Percentiles rank a stretch among this genome's conserved stretches.
These are phyloP conservation scores for Garrulus glandarius DNA, from an alignment of 2,797 vertebrate species.

Conservation along the genomic window DNA sequence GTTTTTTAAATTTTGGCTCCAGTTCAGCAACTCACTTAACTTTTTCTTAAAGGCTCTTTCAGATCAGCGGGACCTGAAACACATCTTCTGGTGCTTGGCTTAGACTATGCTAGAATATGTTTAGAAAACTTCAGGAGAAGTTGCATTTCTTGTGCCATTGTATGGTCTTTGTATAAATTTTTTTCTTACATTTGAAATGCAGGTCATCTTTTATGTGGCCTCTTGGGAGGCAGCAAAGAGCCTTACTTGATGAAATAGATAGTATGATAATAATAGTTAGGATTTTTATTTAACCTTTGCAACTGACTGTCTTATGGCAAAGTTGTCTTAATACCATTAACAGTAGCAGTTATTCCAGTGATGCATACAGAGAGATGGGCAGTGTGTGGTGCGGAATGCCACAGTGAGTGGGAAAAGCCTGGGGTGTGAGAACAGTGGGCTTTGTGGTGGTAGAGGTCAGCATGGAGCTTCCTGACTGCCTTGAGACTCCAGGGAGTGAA, in stretches of 20 bases:
- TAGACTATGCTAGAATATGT: background rate
- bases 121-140: background rate
- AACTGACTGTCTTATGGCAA: background rate
- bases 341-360: background rate
- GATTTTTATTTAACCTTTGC: background rate
- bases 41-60: background rate
- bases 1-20: background rate
- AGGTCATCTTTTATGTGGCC: background rate
- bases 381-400: background rate
- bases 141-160: background rate
- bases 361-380: background rate
- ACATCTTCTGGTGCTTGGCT: background rate
- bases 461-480: background rate
- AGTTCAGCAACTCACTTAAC: background rate
- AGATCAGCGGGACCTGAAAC: background rate
- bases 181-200: background rate
- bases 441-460: fast-evolving
- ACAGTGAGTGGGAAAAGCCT: background rate
- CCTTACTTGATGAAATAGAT: background rate
- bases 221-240: background rate
- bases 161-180: background rate
- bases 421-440: fast-evolving
- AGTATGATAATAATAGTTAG: background rate
- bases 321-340: background rate
- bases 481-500: background rate